Conservation (phyloP, 2,797 vertebrate species). For the Phoebastria nigripes region DNA sequence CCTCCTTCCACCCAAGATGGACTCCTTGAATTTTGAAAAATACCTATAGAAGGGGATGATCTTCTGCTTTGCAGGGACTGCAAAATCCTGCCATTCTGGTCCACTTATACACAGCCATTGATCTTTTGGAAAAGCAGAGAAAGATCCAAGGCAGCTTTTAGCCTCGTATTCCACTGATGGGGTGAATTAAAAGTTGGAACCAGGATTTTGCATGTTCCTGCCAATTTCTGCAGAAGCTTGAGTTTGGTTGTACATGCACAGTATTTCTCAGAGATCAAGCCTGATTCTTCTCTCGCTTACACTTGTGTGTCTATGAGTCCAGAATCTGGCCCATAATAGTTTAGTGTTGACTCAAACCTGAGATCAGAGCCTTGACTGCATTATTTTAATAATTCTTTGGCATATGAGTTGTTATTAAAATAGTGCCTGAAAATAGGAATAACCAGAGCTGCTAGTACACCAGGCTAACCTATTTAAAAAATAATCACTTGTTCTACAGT, state of each 20-base stretch:
- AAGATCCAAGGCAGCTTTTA: background rate
- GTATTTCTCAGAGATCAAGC: constrained; percentile 44
- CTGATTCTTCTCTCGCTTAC: constrained; percentile 50
- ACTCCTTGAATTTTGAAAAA: constrained; percentile 42
- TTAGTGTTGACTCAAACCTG: background rate
- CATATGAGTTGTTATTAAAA: constrained; percentile 17
- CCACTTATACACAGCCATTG: background rate
- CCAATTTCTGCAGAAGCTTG: background rate
- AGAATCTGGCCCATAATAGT: background rate
- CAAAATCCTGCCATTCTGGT: constrained; percentile 5
- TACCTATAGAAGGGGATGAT: background rate
- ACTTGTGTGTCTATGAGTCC: constrained; percentile 36
- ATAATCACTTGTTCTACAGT: constrained; percentile 57
- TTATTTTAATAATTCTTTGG: constrained; percentile 32
- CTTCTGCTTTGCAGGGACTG: constrained; percentile 6
- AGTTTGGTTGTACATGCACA: background rate
- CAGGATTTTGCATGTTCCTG: constrained; percentile 27
- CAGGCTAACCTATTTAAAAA: background rate
- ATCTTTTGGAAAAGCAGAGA: background rate
- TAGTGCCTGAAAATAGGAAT: constrained; percentile 2
- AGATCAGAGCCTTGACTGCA: background rate
- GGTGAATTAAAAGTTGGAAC: background rate
- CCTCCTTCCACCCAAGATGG: background rate
- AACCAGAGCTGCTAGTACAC: background rate
- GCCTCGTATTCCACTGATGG: background rate